A percentile compares a stretch with the other conserved stretches of the same genome.
phyloP scores from a whole-genome alignment of 2,113 vertebrate species.

The Grus americana region DNA sequence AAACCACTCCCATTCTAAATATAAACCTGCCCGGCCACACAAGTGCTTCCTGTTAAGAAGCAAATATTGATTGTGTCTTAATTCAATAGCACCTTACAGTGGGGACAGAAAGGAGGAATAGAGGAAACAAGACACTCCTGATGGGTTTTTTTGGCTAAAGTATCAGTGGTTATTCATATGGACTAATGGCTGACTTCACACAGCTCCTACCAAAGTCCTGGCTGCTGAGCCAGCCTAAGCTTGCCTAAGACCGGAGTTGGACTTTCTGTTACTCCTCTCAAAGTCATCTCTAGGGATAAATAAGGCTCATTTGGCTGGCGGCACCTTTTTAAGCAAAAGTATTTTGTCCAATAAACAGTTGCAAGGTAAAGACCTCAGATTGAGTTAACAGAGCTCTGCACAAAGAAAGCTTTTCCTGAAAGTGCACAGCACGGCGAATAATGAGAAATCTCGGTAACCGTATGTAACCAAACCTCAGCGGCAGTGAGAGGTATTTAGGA shows the following conservation, averaged over 20 bases:
- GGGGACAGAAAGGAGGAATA: neutral
- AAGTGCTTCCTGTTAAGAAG: neutral
- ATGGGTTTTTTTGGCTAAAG: neutral
- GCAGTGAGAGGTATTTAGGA: neutral
- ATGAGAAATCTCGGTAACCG: fast-evolving
- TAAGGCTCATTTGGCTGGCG: neutral
- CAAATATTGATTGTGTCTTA: neutral
- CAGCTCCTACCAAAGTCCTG: neutral
- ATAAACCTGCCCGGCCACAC: neutral
- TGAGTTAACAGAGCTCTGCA: neutral
- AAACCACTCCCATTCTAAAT: conserved; percentile 15
- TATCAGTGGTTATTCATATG: neutral
- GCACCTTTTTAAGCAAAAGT: neutral
- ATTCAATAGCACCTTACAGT: neutral
- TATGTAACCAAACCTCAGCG: neutral
- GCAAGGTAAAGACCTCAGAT: neutral
- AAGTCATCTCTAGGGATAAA: neutral
- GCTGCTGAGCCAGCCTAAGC: neutral
- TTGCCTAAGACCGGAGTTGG: neutral
- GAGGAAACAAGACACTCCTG: neutral
- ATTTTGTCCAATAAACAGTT: neutral
- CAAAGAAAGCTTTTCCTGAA: neutral
- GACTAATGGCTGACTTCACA: neutral
- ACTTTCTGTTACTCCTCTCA: neutral
- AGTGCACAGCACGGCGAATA: fast-evolving